phyloP scores from a whole-genome alignment of 2,113 vertebrate genomes.

The Dicrurus megarhynchus region DNA sequence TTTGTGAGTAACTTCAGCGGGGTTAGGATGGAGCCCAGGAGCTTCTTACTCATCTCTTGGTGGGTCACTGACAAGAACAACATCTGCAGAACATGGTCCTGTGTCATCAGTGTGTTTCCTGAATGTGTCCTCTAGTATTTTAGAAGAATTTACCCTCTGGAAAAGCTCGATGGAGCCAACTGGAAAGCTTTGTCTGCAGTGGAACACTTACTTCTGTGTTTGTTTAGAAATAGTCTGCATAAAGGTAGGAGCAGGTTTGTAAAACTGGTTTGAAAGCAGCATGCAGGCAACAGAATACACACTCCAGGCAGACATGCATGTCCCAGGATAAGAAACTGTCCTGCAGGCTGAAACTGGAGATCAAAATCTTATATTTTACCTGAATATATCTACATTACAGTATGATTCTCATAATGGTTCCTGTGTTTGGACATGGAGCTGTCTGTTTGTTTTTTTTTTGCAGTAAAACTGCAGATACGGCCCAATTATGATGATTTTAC shows the following conservation, averaged over 20 bases:
- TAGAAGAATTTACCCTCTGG: neutral
- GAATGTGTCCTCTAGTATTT: neutral
- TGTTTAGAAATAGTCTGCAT: neutral
- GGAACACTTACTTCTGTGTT: neutral
- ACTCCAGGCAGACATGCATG: neutral
- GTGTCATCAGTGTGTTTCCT: neutral
- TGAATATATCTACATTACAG: neutral
- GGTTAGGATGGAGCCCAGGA: neutral
- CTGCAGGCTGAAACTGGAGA: neutral
- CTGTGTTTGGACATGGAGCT: neutral
- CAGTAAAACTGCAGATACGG: neutral
- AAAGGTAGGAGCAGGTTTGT: neutral
- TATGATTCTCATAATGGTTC: neutral
- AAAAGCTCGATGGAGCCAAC: neutral
- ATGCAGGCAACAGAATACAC: neutral
- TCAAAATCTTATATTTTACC: neutral
- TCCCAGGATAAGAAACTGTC: neutral
- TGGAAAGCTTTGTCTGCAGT: neutral
- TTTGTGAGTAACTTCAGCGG: neutral
- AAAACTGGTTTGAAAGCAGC: neutral
- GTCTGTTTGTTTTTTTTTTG: rapidly evolving
- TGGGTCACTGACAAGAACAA: neutral
- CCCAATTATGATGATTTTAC: neutral
- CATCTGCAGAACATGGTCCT: neutral
- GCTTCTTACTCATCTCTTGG: neutral